A percentile compares a stretch with the other conserved stretches of the same genome.
Evolutionary conservation across 1,140 invertebrate genomes (phyloP).

Genomic region (Solenopsis fugax): DNA sequence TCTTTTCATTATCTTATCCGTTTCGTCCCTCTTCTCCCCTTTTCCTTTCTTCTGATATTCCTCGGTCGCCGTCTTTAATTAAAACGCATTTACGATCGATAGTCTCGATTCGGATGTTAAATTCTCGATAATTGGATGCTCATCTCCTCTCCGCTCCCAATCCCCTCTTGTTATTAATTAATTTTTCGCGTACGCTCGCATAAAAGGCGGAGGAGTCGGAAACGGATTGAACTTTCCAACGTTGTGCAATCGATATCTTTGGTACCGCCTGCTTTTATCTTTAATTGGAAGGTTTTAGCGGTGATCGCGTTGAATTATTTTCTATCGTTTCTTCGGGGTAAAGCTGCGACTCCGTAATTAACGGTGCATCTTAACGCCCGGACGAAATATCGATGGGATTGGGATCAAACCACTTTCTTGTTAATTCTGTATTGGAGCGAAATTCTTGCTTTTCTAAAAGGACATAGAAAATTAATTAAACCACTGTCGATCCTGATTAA

Average conservation of each 20-base stretch:
- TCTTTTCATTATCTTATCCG: constrained; percentile 5
- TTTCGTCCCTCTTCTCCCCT: neutral
- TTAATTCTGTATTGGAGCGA: constrained; percentile 5
- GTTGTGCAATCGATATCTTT: constrained; percentile 35
- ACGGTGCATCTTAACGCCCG: constrained; percentile 33
- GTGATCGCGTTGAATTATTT: constrained; percentile 26
- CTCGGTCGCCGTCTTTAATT: constrained; percentile 56
- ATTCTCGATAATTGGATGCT: constrained; percentile 42
- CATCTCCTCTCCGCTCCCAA: neutral
- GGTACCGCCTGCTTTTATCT: constrained; percentile 39
- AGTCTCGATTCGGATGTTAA: constrained; percentile 35
- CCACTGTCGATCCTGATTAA: constrained; percentile 2
- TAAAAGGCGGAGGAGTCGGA: constrained; percentile 14
- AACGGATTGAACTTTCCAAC: constrained; percentile 38
- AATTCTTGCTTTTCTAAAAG: neutral
- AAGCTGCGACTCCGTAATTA: constrained; percentile 32
- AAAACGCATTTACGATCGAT: constrained; percentile 40
- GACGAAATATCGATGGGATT: constrained; percentile 19
- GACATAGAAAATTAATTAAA: constrained; percentile 11
- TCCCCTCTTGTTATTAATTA: constrained; percentile 42
- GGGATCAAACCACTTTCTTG: neutral
- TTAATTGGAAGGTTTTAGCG: constrained; percentile 48
- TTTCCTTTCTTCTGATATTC: neutral
- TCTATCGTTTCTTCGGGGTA: constrained; percentile 8
- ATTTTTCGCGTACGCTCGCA: constrained; percentile 51